These are phyloP conservation scores for Dorcus hopei DNA, from an alignment of 2,888 invertebrate species.

Conservation along the genomic window DNA sequence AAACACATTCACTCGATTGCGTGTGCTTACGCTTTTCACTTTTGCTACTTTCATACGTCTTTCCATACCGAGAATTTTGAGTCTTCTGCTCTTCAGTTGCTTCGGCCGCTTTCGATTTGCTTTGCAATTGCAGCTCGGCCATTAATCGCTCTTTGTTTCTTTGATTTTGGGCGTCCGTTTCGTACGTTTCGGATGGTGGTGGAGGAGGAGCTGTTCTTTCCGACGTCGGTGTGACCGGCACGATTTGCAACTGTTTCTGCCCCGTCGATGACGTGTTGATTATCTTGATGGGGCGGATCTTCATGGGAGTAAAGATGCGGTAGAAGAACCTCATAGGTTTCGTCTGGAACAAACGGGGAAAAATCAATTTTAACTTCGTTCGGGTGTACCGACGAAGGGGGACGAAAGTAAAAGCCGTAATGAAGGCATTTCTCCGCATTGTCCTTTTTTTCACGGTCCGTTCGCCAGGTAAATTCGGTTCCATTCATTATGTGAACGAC, in stretches of 20 bases:
- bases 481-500: no score
- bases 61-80: conserved; percentile 4
- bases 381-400: not conserved
- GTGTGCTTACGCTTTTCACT: conserved; percentile 6
- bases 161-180: conserved; percentile 20
- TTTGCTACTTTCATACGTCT: conserved; percentile 8
- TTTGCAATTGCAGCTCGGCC: conserved; percentile 43
- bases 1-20: conserved; percentile 28
- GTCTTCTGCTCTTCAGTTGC: conserved; percentile 14
- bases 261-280: conserved; percentile 43
- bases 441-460: not conserved
- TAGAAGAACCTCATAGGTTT: conserved; percentile 66
- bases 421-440: not conserved
- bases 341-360: conserved; percentile 47
- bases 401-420: not conserved
- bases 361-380: not conserved
- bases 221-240: conserved; percentile 32
- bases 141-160: conserved; percentile 41
- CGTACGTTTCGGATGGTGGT: conserved; percentile 17
- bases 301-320: conserved; percentile 53
- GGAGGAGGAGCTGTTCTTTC: conserved; percentile 17
- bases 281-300: conserved; percentile 46
- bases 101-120: conserved; percentile 32
- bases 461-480: no score
- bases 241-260: conserved; percentile 46